A percentile compares a stretch with the other conserved stretches of the same genome.
Conservation (phyloP, 2,888 invertebrate genomes). For the Automeris io region DNA sequence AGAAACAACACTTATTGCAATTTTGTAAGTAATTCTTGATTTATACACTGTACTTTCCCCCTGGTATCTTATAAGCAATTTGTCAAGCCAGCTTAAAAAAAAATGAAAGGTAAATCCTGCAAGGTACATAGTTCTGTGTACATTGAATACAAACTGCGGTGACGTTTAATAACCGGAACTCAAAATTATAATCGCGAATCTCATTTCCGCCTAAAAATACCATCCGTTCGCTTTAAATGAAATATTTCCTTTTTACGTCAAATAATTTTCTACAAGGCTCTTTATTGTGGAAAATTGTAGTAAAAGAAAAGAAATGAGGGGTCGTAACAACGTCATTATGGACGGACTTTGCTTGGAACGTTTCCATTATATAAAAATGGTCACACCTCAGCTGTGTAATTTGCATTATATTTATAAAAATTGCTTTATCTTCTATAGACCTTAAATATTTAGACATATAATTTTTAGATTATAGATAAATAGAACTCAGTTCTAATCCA, state of each 20-base stretch:
- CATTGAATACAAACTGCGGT: not conserved
- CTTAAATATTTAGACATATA: not conserved
- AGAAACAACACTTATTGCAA: too few relatives aligned
- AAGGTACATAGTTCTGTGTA: too few relatives aligned
- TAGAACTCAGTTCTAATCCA: too few relatives aligned
- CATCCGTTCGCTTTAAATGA: conserved; percentile 4
- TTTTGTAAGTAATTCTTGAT: too few relatives aligned
- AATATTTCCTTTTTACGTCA: conserved; percentile 16
- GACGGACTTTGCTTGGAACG: conserved; percentile 32
- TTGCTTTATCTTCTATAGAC: not conserved
- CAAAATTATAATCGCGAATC: conserved; percentile 7
- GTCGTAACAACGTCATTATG: conserved; percentile 26
- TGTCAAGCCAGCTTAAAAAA: too few relatives aligned
- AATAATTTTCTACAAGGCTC: conserved; percentile 17
- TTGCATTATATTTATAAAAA: conserved; percentile 21
- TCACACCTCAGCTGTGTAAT: conserved; percentile 29
- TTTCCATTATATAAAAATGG: conserved; percentile 35
- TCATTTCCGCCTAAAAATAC: conserved; percentile 6
- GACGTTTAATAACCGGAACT: conserved; percentile 7
- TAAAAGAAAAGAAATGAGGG: conserved; percentile 20
- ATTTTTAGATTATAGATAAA: too few relatives aligned
- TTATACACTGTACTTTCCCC: too few relatives aligned
- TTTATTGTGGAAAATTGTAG: conserved; percentile 16
- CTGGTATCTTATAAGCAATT: too few relatives aligned
- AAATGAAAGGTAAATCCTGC: too few relatives aligned